Conservation (phyloP, 2,888 invertebrate species). For the Ormyrus pomaceus region DNA sequence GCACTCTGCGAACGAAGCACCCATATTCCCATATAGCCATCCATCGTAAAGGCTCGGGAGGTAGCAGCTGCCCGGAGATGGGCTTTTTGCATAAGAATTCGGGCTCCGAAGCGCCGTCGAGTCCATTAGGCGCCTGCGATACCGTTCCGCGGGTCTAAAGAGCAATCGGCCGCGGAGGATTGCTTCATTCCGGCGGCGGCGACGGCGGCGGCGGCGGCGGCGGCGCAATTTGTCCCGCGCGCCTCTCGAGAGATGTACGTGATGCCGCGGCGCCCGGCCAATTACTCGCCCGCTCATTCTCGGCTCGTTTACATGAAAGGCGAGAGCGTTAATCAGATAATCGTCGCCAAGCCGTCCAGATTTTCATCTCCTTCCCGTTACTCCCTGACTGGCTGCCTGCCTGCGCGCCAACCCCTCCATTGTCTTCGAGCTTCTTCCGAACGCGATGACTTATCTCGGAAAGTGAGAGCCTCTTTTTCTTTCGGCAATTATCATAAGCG, state of each 20-base stretch:
- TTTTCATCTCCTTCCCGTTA: slow-evolving; percentile 61
- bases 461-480: background rate
- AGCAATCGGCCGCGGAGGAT: slow-evolving; percentile 13
- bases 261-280: background rate
- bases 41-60: too few relatives aligned
- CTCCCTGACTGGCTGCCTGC: slow-evolving; percentile 51
- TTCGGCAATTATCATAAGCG: background rate
- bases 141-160: too few relatives aligned
- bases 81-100: too few relatives aligned
- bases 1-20: too few relatives aligned
- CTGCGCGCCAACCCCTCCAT: slow-evolving; percentile 36
- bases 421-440: slow-evolving; percentile 31
- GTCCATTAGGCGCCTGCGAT: too few relatives aligned
- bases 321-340: slow-evolving; percentile 60
- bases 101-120: too few relatives aligned
- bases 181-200: slow-evolving; percentile 8
- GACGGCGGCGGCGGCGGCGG: background rate
- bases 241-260: background rate
- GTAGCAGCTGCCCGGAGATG: too few relatives aligned
- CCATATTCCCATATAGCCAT: too few relatives aligned
- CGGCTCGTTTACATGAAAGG: slow-evolving; percentile 59
- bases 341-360: slow-evolving; percentile 61
- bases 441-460: slow-evolving; percentile 34
- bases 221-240: slow-evolving; percentile 28
- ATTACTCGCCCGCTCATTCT: slow-evolving; percentile 44